These are phyloP conservation scores for Dromius quadrimaculatus DNA, from an alignment of 2,888 invertebrate genomes.

Conservation along the genomic window DNA sequence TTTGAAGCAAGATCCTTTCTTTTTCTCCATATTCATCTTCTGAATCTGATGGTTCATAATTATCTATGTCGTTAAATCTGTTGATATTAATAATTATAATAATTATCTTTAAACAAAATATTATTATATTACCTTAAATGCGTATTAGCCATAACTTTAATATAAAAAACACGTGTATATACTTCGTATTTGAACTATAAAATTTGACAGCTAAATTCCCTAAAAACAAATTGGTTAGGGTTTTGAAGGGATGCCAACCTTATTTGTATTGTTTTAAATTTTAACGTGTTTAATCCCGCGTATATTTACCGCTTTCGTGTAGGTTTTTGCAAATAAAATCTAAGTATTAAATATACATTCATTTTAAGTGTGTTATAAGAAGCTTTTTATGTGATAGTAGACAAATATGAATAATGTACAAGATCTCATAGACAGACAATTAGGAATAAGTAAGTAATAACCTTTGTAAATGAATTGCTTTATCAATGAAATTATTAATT, in stretches of 20 bases:
- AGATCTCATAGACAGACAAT: conserved; percentile 57
- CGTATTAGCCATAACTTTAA: conserved; percentile 26
- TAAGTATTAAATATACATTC: not conserved
- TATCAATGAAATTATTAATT: conserved; percentile 49
- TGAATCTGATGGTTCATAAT: conserved; percentile 77
- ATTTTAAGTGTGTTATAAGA: not conserved
- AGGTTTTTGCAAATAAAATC: not conserved
- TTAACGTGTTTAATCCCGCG: conserved; percentile 42
- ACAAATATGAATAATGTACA: conserved; percentile 53
- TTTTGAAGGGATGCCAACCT: not conserved
- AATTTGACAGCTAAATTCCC: too few species aligned
- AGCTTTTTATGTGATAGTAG: not conserved
- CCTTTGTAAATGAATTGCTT: conserved; percentile 53
- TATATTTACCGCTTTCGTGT: conserved; percentile 40
- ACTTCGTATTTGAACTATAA: too few species aligned
- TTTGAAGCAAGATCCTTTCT: conserved; percentile 74
- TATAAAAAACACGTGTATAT: not conserved
- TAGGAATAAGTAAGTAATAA: conserved; percentile 57
- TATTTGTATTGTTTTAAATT: conserved; percentile 10
- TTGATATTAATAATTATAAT: conserved; percentile 11
- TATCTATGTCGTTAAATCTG: conserved; percentile 61
- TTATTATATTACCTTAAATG: conserved; percentile 29
- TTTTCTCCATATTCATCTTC: conserved; percentile 79
- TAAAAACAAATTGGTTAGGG: too few species aligned
- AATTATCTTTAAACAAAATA: too few species aligned